Conservation (phyloP, 1,140 invertebrate species). For the Apis cerana region DNA sequence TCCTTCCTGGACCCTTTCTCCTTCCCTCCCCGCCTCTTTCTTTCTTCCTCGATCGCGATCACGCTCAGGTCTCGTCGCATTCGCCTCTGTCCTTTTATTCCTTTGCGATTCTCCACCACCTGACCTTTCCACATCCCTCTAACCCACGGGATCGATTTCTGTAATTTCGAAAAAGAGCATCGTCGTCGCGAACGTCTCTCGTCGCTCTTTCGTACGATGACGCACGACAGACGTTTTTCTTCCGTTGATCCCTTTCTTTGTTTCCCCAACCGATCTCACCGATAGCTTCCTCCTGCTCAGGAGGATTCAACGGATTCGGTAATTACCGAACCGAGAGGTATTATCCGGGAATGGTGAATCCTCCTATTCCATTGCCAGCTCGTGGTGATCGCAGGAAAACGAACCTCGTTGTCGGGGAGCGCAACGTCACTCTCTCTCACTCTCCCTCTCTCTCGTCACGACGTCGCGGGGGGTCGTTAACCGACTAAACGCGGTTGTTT, state of each 20-base stretch:
- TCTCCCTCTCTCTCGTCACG: neutral
- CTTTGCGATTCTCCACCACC: slow-evolving; percentile 37
- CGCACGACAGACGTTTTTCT: neutral
- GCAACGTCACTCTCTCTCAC: neutral
- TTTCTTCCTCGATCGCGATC: slow-evolving; percentile 2
- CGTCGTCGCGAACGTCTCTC: neutral
- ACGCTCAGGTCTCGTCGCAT: neutral
- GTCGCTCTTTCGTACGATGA: neutral
- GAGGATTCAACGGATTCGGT: neutral
- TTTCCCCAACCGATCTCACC: neutral
- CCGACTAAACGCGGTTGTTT: neutral
- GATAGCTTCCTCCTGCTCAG: neutral
- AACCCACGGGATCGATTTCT: slow-evolving; percentile 40
- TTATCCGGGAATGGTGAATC: too few relatives aligned
- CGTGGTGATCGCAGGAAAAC: neutral
- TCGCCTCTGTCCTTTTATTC: slow-evolving; percentile 20
- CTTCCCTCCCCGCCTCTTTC: neutral
- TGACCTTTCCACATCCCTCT: slow-evolving; percentile 27
- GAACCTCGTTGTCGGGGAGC: neutral
- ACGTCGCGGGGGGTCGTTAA: slow-evolving; percentile 16
- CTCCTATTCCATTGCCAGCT: neutral
- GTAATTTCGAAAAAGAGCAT: slow-evolving; percentile 10
- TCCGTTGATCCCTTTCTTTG: neutral
- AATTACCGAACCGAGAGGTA: neutral
- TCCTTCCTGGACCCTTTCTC: too few relatives aligned